Percentiles rank a stretch among this genome's conserved stretches.
Conservation (phyloP, 2,113 vertebrate species). For the Atrichornis clamosus region DNA sequence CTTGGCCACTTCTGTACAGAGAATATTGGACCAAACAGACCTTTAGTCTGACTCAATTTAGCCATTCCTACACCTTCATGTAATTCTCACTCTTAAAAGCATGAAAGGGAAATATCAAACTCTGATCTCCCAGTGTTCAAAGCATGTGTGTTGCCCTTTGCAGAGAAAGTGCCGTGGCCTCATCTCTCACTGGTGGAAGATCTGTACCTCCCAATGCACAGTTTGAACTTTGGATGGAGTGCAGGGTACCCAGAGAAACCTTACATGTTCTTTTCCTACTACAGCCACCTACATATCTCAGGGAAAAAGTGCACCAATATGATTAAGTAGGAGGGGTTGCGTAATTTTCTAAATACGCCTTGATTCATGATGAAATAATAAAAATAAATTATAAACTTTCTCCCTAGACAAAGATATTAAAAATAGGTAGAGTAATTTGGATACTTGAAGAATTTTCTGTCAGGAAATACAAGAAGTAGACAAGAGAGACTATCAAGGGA, state of each 20-base stretch:
- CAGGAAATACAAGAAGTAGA: neutral
- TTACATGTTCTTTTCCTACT: neutral
- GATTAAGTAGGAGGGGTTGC: neutral
- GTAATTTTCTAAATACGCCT: neutral
- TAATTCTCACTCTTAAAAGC: neutral
- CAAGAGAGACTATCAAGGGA: neutral
- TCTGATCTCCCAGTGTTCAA: neutral
- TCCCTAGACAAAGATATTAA: neutral
- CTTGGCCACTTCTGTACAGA: neutral
- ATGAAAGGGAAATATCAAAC: neutral
- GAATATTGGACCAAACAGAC: neutral
- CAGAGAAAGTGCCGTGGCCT: neutral
- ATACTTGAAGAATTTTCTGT: neutral
- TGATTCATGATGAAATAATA: neutral
- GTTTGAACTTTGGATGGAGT: neutral
- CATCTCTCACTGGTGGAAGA: neutral
- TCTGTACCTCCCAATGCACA: neutral
- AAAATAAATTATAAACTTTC: neutral
- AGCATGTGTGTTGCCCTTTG: fast-evolving
- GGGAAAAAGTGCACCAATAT: neutral
- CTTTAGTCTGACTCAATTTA: neutral
- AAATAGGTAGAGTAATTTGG: neutral
- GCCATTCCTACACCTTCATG: neutral
- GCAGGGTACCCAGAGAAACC: neutral
- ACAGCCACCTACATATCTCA: neutral